Evolutionary conservation across 2,113 vertebrate genomes (phyloP).

Genomic region (Probosciger aterrimus): DNA sequence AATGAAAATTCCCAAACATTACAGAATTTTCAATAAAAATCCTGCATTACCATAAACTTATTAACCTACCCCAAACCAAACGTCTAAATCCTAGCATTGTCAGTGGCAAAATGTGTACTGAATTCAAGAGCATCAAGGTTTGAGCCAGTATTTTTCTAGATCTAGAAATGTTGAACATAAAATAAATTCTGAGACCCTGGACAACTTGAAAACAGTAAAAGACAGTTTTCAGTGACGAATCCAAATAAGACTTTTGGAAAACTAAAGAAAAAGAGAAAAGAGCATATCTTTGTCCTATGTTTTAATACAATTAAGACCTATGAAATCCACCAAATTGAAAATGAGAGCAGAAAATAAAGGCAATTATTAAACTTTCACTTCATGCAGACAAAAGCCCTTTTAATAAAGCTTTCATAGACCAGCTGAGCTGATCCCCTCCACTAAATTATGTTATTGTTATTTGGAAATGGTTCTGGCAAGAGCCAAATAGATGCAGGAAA

Average conservation of each 20-base stretch:
- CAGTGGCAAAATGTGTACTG: background rate
- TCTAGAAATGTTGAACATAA: background rate
- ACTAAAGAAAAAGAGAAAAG: background rate
- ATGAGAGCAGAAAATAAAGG: background rate
- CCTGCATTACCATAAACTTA: background rate
- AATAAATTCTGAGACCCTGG: background rate
- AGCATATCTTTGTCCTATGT: background rate
- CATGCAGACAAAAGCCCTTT: background rate
- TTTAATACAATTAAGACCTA: background rate
- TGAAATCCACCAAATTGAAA: background rate
- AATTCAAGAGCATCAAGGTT: background rate
- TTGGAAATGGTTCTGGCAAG: background rate
- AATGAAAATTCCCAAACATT: background rate
- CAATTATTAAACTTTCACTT: background rate
- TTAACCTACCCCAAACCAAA: background rate
- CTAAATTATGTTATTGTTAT: background rate
- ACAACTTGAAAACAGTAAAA: background rate
- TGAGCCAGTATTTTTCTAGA: background rate
- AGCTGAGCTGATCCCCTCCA: background rate
- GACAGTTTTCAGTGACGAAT: background rate
- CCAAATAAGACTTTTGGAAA: background rate
- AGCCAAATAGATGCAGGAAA: background rate
- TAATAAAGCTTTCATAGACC: background rate
- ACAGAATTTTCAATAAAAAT: constrained; percentile 4
- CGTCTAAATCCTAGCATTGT: background rate